Evolutionary conservation across 2,113 vertebrate genomes (phyloP), one percentile per base, ranked within the genome.

Genomic region (Cyprinodon variegatus): DNA sequence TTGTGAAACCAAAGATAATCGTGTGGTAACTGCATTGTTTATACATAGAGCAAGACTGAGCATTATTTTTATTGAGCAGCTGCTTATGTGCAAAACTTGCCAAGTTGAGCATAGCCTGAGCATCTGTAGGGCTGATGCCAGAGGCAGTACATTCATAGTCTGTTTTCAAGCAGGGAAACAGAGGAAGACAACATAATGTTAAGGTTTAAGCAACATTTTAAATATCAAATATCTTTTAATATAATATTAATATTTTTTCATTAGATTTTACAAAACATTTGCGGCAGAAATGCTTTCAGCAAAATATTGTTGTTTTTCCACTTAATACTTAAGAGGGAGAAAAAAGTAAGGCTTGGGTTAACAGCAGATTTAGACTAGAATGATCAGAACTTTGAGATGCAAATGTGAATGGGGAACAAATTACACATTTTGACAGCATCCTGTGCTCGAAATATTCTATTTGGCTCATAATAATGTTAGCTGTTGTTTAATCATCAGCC

Each of bases 61-160:
- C 22, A 78, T 15, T 79, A 71, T 88, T 61, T 77, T 74, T 48
- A 81, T 72, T 73, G 40, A 84, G 66, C 3, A 39, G 78, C 40
- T 78, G 87, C 72, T 88, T 84, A 86, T 83, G 82, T 82, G 65
- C 20, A 65, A 80, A 90, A 84, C 63, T 85, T 83, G 68, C 76
- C 61, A 38, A 12, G 59, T 45, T 50, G 65, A 78, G 63, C 76
- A 50, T 20, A 65, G 37, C 61, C 46, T 46, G 69, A 60, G 68
- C 77, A 79, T 78, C 77, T 83, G 77, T 61, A 79, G 62, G 39
- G 53, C 61, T 68, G 60, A 83, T 76, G 64, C 68, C 50, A 73
- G 53, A 73, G 78, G 69, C 86, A 60, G 45, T 36, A 40, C 60
- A 85, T 64, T 68, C 37, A 61, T 37, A 29, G 11, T 65, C 77